Percentiles rank a stretch among this genome's conserved stretches.
These are phyloP conservation scores for Suncus etruscus DNA, from an alignment of 2,113 vertebrate genomes.

Conservation along the genomic window DNA sequence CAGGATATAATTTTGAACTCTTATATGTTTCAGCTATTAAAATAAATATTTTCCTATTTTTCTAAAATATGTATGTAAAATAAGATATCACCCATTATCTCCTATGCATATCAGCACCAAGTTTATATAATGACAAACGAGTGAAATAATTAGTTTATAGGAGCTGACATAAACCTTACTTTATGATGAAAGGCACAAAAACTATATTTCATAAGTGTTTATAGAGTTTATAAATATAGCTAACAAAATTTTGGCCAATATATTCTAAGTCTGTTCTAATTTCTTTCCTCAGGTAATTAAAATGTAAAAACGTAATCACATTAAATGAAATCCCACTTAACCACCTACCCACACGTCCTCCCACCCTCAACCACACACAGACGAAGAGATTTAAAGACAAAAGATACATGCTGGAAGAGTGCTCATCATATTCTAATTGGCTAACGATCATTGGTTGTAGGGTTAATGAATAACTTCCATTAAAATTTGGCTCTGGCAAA, in stretches of 20 bases:
- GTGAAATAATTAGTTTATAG: neutral
- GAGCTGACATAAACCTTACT: neutral
- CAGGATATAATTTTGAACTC: neutral
- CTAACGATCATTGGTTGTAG: neutral
- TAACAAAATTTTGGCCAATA: neutral
- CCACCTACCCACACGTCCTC: too few species aligned
- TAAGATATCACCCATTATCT: neutral
- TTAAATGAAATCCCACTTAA: neutral
- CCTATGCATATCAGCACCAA: neutral
- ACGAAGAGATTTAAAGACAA: neutral
- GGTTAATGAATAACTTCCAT: neutral
- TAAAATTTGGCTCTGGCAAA: neutral
- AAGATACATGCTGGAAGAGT: accelerated
- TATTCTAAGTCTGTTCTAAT: neutral
- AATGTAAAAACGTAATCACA: neutral
- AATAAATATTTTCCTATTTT: neutral
- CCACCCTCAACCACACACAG: neutral
- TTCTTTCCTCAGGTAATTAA: neutral
- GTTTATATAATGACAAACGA: neutral
- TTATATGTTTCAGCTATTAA: neutral
- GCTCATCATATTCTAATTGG: neutral
- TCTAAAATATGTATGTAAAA: neutral
- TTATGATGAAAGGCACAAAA: neutral
- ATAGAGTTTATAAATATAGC: neutral
- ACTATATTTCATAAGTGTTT: too few species aligned